Evolutionary conservation across 2,113 vertebrate species (phyloP).

Genomic region (Synodontis membranacea): DNA sequence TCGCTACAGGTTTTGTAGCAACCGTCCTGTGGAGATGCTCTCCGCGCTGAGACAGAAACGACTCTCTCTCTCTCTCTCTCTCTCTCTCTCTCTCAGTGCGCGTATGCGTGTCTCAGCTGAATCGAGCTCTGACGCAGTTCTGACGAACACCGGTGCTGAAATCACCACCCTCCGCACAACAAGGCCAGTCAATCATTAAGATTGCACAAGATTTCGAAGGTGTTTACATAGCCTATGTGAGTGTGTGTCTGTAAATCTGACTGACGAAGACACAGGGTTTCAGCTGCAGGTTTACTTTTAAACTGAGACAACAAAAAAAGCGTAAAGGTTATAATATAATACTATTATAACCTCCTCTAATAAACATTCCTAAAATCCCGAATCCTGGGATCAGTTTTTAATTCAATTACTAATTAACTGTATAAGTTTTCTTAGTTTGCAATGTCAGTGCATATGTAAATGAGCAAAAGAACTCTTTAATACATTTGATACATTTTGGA

Average conservation of each 20-base stretch:
- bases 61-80: constrained; percentile 46
- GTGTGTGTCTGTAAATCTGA: not conserved
- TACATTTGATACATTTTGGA: no score
- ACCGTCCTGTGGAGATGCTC: constrained; percentile 57
- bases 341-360: not conserved
- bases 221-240: not conserved
- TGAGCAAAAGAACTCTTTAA: no score
- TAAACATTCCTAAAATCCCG: not conserved
- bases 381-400: not conserved
- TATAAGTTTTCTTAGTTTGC: no score
- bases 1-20: constrained; percentile 55
- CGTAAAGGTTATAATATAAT: not conserved
- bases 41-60: constrained; percentile 62
- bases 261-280: not conserved
- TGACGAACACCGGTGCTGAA: constrained; percentile 86
- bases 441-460: no score
- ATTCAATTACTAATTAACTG: no score
- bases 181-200: constrained; percentile 65
- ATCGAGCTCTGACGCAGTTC: constrained; percentile 84
- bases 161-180: constrained; percentile 72
- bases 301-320: not conserved
- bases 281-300: not conserved
- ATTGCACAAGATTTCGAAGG: not conserved
- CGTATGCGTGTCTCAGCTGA: constrained; percentile 49
- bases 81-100: not conserved